Evolutionary conservation across 2,888 invertebrate genomes (phyloP).

Genomic region (Melieria crassipennis): DNA sequence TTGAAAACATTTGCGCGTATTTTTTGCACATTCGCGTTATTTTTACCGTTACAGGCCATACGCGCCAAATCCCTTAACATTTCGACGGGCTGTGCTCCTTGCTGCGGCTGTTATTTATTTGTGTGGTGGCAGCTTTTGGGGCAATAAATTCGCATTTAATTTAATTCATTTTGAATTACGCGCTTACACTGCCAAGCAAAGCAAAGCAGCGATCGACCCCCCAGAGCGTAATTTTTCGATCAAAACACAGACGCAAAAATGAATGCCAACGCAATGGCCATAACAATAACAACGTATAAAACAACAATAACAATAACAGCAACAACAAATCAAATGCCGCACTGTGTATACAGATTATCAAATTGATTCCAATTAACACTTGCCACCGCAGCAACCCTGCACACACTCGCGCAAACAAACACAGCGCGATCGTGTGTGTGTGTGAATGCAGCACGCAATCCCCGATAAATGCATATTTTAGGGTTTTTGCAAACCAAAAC

Average conservation of each 20-base stretch:
- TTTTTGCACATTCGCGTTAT: neutral
- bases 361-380: constrained; percentile 67
- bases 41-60: neutral
- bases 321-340: constrained; percentile 38
- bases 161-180: constrained; percentile 63
- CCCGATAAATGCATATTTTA: neutral
- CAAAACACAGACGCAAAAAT: constrained; percentile 58
- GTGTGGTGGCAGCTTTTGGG: constrained; percentile 39
- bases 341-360: constrained; percentile 58
- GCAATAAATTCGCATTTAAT: constrained; percentile 64
- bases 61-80: too few relatives aligned
- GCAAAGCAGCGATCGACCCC: constrained; percentile 42
- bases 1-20: neutral
- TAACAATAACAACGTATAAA: constrained; percentile 20
- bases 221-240: constrained; percentile 62
- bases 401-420: neutral
- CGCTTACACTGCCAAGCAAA: constrained; percentile 22
- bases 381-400: constrained; percentile 60
- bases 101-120: neutral
- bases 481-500: neutral
- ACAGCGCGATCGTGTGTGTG: neutral
- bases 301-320: constrained; percentile 14
- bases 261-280: constrained; percentile 12
- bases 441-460: neutral
- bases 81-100: too few relatives aligned